phyloP scores from a whole-genome alignment of 2,113 vertebrate species.

The Alaudala cheleensis region DNA sequence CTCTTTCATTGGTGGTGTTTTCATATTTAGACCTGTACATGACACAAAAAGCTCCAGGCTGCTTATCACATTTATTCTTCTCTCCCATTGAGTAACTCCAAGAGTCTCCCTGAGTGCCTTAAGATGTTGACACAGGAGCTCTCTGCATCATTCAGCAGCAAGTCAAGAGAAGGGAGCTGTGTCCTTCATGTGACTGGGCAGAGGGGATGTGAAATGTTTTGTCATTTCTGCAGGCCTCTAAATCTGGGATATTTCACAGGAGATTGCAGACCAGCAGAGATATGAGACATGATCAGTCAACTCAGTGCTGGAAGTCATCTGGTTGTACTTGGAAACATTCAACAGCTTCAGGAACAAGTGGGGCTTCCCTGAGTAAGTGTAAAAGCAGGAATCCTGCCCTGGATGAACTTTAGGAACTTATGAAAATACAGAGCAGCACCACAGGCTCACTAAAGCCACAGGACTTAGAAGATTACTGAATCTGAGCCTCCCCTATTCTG shows the following conservation, averaged over 20 bases:
- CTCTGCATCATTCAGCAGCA: not conserved
- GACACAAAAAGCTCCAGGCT: not conserved
- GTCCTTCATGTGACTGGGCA: not conserved
- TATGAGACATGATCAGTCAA: not conserved
- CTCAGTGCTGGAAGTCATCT: not conserved
- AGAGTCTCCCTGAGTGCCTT: not conserved
- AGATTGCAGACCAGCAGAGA: not conserved
- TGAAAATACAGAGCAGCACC: not conserved
- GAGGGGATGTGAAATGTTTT: not conserved
- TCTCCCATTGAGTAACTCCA: not conserved
- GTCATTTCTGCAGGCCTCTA: not conserved
- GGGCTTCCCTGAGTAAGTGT: not conserved
- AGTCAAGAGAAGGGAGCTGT: not conserved
- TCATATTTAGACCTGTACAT: not conserved
- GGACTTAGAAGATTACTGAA: not conserved
- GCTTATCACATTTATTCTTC: not conserved
- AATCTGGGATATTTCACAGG: not conserved
- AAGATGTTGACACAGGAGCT: not conserved
- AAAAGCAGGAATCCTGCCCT: not conserved
- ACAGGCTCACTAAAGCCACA: not conserved
- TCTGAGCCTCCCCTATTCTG: not conserved
- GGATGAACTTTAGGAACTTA: not conserved
- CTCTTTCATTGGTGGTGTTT: not conserved
- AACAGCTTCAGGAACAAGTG: not conserved
- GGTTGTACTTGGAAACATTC: not conserved